These are phyloP conservation scores for Donacobius atricapilla DNA, from an alignment of 2,113 vertebrate genomes.

Conservation along the genomic window DNA sequence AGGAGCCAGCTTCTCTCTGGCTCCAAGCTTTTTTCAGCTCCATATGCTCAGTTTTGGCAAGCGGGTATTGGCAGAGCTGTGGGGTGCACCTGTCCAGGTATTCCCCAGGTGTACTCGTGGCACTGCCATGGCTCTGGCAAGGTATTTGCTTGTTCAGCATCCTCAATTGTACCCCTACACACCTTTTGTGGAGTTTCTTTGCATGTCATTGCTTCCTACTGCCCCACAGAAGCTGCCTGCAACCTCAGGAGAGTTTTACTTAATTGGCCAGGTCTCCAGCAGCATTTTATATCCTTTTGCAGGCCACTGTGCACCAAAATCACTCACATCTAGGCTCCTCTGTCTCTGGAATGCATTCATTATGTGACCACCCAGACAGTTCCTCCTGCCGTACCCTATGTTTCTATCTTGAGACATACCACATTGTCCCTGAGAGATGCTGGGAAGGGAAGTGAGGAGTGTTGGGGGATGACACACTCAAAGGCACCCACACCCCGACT, in stretches of 20 bases:
- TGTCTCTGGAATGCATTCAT: not conserved
- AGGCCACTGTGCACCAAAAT: not conserved
- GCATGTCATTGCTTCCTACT: not conserved
- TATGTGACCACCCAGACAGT: not conserved
- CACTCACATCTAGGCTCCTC: not conserved
- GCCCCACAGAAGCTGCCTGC: not conserved
- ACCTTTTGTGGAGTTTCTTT: rapidly evolving
- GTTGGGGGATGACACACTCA: not conserved
- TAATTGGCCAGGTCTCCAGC: not conserved
- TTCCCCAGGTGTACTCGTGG: rapidly evolving
- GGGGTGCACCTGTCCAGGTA: not conserved
- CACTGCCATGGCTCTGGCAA: not conserved
- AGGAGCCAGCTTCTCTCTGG: not conserved
- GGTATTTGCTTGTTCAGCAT: not conserved
- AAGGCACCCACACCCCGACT: not conserved
- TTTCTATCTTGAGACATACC: not conserved
- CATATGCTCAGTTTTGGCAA: not conserved
- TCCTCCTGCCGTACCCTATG: not conserved
- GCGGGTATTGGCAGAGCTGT: not conserved
- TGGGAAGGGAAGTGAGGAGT: not conserved
- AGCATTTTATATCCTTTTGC: not conserved
- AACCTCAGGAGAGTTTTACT: not conserved
- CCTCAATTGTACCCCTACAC: rapidly evolving
- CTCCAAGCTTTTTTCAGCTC: not conserved
- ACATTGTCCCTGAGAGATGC: not conserved